Evolutionary conservation across 2,113 vertebrate species (phyloP).

Genomic region (Sisor rabdophorus): DNA sequence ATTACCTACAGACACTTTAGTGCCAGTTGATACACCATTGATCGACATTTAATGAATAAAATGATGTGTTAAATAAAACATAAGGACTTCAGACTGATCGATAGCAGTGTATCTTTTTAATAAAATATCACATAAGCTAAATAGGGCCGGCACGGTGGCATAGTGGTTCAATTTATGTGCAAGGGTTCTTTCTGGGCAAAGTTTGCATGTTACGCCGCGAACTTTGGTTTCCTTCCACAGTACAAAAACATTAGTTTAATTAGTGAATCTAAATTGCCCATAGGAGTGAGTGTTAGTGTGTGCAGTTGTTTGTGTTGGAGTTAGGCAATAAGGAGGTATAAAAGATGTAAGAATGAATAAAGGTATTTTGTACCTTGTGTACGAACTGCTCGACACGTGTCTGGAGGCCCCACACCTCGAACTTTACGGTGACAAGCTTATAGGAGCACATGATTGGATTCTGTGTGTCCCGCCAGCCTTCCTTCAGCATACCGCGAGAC

Average conservation of each 20-base stretch:
- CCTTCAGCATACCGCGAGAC: conserved; percentile 81
- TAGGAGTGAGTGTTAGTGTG: too few species aligned
- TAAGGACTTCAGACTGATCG: not conserved
- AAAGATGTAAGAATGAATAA: too few species aligned
- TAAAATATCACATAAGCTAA: too few species aligned
- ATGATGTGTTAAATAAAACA: not conserved
- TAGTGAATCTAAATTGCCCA: too few species aligned
- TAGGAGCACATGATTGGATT: conserved; percentile 98
- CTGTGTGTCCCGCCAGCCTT: conserved; percentile 88
- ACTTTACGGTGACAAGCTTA: conserved; percentile 96
- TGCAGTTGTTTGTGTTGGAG: too few species aligned
- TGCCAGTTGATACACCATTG: not conserved
- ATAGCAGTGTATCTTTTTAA: not conserved
- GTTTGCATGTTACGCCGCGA: too few species aligned
- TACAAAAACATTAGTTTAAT: too few species aligned
- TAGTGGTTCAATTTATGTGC: too few species aligned
- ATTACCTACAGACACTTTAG: conserved; percentile 2
- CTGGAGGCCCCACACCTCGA: conserved; percentile 98
- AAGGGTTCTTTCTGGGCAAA: too few species aligned
- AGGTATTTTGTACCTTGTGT: conserved; percentile 79
- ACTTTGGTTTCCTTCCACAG: too few species aligned
- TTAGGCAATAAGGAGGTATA: too few species aligned
- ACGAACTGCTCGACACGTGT: conserved; percentile 97
- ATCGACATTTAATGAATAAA: not conserved
- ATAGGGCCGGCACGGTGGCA: too few species aligned